Evolutionary conservation across 2,113 vertebrate species (phyloP).

Genomic region (Xiphophorus maculatus): DNA sequence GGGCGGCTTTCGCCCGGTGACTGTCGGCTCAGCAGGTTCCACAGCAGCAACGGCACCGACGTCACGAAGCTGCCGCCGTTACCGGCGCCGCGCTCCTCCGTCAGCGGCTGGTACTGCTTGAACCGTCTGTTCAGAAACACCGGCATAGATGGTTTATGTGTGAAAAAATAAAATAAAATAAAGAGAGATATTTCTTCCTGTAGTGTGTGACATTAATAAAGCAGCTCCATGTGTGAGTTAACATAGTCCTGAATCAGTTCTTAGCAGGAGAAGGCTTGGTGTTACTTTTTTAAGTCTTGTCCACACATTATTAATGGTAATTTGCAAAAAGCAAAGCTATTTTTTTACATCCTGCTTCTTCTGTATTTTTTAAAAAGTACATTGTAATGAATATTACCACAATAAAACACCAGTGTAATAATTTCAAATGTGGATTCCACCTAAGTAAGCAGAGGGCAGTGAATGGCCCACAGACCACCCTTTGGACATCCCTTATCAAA

Average conservation of each 20-base stretch:
- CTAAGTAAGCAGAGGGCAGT: neutral
- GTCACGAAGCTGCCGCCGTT: conserved; percentile 66
- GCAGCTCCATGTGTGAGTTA: too few species aligned
- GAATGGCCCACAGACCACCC: neutral
- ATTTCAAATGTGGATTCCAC: neutral
- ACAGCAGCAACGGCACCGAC: conserved; percentile 82
- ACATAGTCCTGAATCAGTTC: neutral
- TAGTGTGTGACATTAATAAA: too few species aligned
- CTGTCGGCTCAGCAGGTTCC: conserved; percentile 79
- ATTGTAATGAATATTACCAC: neutral
- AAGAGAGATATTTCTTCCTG: too few species aligned
- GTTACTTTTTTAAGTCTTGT: neutral
- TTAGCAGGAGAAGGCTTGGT: neutral
- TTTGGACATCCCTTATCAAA: neutral
- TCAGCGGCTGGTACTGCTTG: conserved; percentile 78
- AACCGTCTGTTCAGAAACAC: conserved; percentile 70
- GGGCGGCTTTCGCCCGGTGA: conserved; percentile 85
- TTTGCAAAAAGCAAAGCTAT: neutral
- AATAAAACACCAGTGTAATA: neutral
- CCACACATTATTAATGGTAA: neutral
- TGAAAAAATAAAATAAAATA: neutral
- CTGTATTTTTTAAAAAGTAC: neutral
- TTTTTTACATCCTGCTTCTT: neutral
- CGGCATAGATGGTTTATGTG: neutral
- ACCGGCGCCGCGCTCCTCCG: conserved; percentile 33